Base-by-base conservation (phyloP, 2,888 invertebrate genomes). In the Rapana venosa region DNA sequence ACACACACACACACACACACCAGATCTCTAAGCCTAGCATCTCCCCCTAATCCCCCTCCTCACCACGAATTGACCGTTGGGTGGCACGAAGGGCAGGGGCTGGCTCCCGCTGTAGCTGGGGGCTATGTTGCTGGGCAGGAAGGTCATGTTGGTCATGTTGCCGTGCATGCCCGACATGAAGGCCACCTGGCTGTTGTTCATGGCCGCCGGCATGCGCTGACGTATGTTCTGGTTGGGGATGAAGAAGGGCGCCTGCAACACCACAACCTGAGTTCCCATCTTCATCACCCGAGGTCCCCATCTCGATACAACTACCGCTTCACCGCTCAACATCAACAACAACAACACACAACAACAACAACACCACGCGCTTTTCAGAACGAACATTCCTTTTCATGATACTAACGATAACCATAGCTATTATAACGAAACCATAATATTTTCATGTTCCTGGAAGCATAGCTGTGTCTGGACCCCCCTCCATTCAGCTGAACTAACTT, bases 181-280 rank as follows among this genome's bases (percentile, higher is more conserved):
- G 0, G 85, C 30, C 85, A 79, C 66, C 61, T 81, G 81, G 79
- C 88, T 58, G 32, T 88, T 88, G 79, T 81, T 81, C 30, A 61
- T 61, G 30, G 77, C 15, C 20, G 32, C 20, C 56, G 32, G 88
- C 81, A 81, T 79, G 22, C 88, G 88, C 35, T 58, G 88, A 15
- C 87, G 87, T 77, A 87, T 74, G 26, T 74, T 61, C 87, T 87
- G 87, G 66, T 35, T 87, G 32, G 66, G 87, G 22, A 66, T 66
- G 35, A 66, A 87, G 87, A n/a, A 87, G 26, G n/a, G n/a, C 26
- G 30, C 58, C 87, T 87, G 87, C 36, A 87, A 87, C 35, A 87
- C n/a, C 30, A 87, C 17, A 26, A 77, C 22, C 87, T 87, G 77
- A 61, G 61, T 86, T 1, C 77, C 20, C 77, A 79, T 47, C 47